A percentile compares a stretch with the other conserved stretches of the same genome.
Conservation (phyloP, 2,888 invertebrate species). For the Boloria euphrosyne region DNA sequence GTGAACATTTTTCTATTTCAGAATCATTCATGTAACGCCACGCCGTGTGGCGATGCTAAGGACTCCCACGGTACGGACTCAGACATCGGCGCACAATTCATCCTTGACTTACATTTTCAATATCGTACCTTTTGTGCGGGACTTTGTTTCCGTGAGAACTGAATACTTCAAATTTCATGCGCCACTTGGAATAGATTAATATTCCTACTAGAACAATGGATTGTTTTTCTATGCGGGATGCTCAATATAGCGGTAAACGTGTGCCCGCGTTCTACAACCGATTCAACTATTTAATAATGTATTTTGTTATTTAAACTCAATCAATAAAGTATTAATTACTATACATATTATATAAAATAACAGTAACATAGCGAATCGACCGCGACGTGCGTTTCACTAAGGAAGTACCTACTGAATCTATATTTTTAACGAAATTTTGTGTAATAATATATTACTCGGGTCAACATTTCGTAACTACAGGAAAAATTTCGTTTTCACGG, state of each 20-base stretch:
- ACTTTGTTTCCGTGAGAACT: slow-evolving; percentile 75
- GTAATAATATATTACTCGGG: too few species aligned
- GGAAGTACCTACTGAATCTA: too few species aligned
- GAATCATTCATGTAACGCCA: slow-evolving; percentile 38
- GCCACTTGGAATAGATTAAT: slow-evolving; percentile 54
- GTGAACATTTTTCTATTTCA: slow-evolving; percentile 40
- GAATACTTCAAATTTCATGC: slow-evolving; percentile 60
- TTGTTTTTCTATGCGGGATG: slow-evolving; percentile 19
- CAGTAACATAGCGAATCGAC: too few species aligned
- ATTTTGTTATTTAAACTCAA: background rate
- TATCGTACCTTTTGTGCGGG: slow-evolving; percentile 76
- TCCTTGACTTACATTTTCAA: slow-evolving; percentile 78
- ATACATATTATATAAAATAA: too few species aligned
- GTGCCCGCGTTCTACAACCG: background rate
- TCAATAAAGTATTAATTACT: too few species aligned
- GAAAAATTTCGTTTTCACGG: too few species aligned
- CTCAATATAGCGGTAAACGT: slow-evolving; percentile 1
- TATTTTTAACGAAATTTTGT: too few species aligned
- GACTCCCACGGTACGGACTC: slow-evolving; percentile 69
- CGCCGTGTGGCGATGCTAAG: slow-evolving; percentile 49
- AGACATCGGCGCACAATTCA: slow-evolving; percentile 62
- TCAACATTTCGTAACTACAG: too few species aligned
- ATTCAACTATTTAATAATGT: background rate
- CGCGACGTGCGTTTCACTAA: too few species aligned
- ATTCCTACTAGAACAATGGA: slow-evolving; percentile 41